These are phyloP conservation scores for Picathartes gymnocephalus DNA, from an alignment of 2,113 vertebrate genomes.

Conservation along the genomic window DNA sequence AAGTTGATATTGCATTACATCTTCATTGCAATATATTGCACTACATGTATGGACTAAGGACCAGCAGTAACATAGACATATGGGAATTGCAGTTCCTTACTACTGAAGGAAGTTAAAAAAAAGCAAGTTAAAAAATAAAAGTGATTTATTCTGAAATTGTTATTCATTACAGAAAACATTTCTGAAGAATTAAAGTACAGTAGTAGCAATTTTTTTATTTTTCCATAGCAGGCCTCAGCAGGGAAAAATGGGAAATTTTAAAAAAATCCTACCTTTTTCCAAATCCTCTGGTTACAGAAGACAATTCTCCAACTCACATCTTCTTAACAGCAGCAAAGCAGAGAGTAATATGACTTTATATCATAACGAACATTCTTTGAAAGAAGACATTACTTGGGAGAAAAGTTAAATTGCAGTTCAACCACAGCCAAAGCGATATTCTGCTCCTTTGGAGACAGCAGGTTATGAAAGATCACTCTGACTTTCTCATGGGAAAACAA, in stretches of 20 bases:
- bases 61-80: neutral
- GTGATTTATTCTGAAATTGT: neutral
- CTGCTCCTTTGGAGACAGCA: neutral
- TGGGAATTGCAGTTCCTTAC: neutral
- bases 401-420: neutral
- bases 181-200: neutral
- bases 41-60: neutral
- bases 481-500: neutral
- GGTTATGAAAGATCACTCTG: neutral
- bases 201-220: neutral
- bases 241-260: neutral
- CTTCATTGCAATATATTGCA: neutral
- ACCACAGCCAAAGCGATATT: rapidly evolving
- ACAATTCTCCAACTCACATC: neutral
- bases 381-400: neutral
- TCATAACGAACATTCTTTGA: neutral
- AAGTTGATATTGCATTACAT: neutral
- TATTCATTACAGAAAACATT: neutral
- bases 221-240: neutral
- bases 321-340: neutral
- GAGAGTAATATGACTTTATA: neutral
- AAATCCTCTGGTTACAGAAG: neutral
- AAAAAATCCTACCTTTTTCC: neutral
- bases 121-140: neutral
- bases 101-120: neutral